phyloP scores from a whole-genome alignment of 2,888 invertebrate species.

The Drosophila kambysellisi region DNA sequence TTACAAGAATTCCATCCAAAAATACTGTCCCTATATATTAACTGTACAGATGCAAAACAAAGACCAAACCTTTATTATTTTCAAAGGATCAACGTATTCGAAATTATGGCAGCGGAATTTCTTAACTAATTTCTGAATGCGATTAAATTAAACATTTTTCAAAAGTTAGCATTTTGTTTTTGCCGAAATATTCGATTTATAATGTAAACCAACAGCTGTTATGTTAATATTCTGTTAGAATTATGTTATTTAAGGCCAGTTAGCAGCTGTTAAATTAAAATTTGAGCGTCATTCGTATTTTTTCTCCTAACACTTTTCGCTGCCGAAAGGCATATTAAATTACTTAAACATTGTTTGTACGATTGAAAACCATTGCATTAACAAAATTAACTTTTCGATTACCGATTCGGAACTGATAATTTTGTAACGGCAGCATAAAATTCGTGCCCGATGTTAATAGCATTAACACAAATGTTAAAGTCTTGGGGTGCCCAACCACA shows the following conservation, averaged over 20 bases:
- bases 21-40: not conserved
- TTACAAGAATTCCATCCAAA: not conserved
- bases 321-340: not conserved
- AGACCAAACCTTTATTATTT: not conserved
- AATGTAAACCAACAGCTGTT: constrained; percentile 20
- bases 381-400: not conserved
- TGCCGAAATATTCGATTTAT: constrained; percentile 6
- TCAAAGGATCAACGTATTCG: not conserved
- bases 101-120: not conserved
- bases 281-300: not conserved
- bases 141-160: not conserved
- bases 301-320: not conserved
- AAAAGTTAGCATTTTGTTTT: not conserved
- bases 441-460: constrained; percentile 23
- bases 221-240: not conserved
- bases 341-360: not conserved
- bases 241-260: not conserved
- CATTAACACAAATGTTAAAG: constrained; percentile 25
- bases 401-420: not conserved
- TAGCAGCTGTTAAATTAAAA: constrained; percentile 1
- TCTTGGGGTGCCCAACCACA: constrained; percentile 32
- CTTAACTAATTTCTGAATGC: not conserved
- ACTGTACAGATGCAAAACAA: too few relatives aligned
- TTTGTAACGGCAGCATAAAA: not conserved
- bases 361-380: not conserved